Conservation (phyloP, 2,113 vertebrate genomes). For the Ginglymostoma cirratum region DNA sequence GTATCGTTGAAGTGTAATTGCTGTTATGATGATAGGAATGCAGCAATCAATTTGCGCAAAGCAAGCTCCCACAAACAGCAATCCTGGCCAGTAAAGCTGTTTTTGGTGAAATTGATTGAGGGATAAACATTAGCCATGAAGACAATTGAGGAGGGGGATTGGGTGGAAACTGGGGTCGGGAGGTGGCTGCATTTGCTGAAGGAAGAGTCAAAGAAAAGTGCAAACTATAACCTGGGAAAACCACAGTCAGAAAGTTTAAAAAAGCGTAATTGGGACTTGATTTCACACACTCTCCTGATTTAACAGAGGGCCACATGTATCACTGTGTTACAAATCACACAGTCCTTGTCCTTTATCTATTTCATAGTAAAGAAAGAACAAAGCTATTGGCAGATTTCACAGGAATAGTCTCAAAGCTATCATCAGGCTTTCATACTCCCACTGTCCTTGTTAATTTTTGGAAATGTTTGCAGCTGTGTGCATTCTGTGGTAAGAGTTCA, state of each 20-base stretch:
- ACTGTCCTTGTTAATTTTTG: not conserved
- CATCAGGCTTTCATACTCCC: not conserved
- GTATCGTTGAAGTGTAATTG: not conserved
- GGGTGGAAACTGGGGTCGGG: too few species aligned
- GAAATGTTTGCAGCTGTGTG: not conserved
- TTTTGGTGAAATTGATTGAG: not conserved
- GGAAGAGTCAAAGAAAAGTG: not conserved
- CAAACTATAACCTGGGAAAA: not conserved
- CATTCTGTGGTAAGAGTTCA: not conserved
- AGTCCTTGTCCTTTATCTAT: conserved; percentile 4
- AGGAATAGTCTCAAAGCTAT: not conserved
- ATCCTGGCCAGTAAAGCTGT: not conserved
- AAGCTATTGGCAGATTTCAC: not conserved
- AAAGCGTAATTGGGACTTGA: not conserved
- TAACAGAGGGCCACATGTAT: not conserved
- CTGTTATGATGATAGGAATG: not conserved
- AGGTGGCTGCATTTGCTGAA: not conserved
- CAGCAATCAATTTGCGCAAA: not conserved
- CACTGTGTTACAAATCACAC: not conserved
- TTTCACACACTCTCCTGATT: not conserved
- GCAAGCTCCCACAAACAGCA: not conserved
- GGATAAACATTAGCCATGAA: not conserved
- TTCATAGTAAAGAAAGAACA: conserved; percentile 7
- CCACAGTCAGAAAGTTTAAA: not conserved
- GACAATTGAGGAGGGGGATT: not conserved